phyloP scores from a whole-genome alignment of 2,113 vertebrate genomes.

The Poeciliopsis turrubarensis region DNA sequence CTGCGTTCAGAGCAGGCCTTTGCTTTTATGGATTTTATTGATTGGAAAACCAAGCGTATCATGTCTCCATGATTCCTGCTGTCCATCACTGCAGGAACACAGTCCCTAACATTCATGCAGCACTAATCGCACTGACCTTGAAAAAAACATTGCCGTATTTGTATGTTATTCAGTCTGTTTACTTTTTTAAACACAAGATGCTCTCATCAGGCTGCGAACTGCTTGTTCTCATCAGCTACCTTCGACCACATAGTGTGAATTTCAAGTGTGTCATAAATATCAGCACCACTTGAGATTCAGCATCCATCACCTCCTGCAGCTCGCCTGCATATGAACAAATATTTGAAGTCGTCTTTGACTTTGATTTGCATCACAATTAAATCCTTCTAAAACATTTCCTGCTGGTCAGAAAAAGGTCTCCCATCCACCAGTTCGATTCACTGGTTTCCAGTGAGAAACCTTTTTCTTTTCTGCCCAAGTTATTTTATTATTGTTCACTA shows the following conservation, averaged over 20 bases:
- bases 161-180: constrained; percentile 8
- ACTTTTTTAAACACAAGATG: constrained; percentile 20
- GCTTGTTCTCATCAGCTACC: constrained; percentile 45
- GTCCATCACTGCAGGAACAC: constrained; percentile 33
- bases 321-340: constrained; percentile 20
- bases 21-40: constrained; percentile 44
- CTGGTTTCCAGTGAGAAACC: neutral
- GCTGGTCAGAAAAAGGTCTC: constrained; percentile 1
- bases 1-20: constrained; percentile 18
- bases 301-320: neutral
- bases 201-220: constrained; percentile 31
- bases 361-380: constrained; percentile 20
- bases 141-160: constrained; percentile 3
- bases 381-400: neutral
- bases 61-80: constrained; percentile 42
- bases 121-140: constrained; percentile 51
- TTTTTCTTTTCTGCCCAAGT: too few species aligned
- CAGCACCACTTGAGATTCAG: constrained; percentile 35
- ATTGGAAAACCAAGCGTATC: constrained; percentile 44
- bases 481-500: neutral
- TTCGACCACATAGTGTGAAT: constrained; percentile 33
- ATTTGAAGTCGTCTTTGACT: constrained; percentile 25
- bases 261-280: constrained; percentile 53
- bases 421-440: neutral
- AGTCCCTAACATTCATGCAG: constrained; percentile 20